Percentiles rank a stretch among this genome's conserved stretches.
Conservation (phyloP, 2,797 vertebrate species). For the Zenarchopterus dispar region DNA sequence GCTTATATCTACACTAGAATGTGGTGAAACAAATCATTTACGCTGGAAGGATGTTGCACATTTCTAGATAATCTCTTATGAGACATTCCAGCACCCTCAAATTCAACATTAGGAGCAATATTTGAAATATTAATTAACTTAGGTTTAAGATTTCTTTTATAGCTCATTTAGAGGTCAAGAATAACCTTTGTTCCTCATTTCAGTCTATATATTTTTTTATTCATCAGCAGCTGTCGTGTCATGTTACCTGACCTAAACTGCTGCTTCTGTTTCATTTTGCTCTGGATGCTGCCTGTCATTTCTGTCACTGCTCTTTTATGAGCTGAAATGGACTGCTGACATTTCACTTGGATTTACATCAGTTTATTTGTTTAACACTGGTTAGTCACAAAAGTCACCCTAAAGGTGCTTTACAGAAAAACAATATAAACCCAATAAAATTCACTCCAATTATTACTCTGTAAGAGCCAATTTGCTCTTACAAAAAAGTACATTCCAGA, state of each 20-base stretch:
- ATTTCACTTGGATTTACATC: neutral
- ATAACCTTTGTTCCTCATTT: neutral
- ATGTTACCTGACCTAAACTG: constrained; percentile 9
- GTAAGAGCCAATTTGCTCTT: no score
- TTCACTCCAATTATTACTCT: no score
- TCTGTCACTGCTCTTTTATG: neutral
- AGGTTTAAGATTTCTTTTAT: neutral
- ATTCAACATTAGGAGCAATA: neutral
- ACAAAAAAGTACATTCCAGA: no score
- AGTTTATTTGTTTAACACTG: no score
- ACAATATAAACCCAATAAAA: no score
- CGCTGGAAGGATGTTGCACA: neutral
- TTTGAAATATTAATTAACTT: neutral
- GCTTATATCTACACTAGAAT: neutral
- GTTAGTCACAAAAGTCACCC: no score
- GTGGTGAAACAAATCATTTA: neutral
- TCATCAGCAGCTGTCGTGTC: constrained; percentile 5
- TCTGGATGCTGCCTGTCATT: constrained; percentile 7
- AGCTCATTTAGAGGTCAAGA: constrained; percentile 2
- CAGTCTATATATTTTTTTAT: neutral
- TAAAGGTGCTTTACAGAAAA: no score
- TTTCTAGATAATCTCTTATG: constrained; percentile 2
- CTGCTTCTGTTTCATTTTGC: neutral
- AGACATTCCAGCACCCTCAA: neutral
- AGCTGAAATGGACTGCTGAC: constrained; percentile 7